Evolutionary conservation across 2,113 vertebrate species (phyloP), one percentile per base, ranked within the genome.

Genomic region (Uria aalge): DNA sequence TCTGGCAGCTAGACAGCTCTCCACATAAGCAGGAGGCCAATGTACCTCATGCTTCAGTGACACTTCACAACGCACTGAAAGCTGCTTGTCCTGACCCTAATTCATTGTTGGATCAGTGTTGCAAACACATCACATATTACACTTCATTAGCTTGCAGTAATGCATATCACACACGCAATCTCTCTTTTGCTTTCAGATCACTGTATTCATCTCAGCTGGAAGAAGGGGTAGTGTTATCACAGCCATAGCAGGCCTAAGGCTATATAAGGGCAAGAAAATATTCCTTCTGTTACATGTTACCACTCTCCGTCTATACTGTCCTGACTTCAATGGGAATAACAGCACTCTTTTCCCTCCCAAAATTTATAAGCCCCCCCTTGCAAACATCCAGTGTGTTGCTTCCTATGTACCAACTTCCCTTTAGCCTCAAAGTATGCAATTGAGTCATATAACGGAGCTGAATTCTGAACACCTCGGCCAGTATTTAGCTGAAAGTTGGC

Each of bases 381-480:
- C 30, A 73, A 64, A 66, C 45, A 64, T 13, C 38, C 48, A 52
- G 5, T 9, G 17, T 18, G 15, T 36, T 60, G 40, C 41, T 47
- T 68, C 40, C 3, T 9, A 2, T 1, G 24, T 27, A 55, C 21
- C 50, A 26, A 3, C 36, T 36, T 76, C 79, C 71, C 36, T 68
- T 59, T 63, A 4, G 36, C 55, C 30, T 56, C 55, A 4, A n/a
- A 17, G n/a, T 2, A 3, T 36, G 30, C 29, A 24, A 38, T 0
- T 11, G 32, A 40, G 10, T 18, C 38, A 30, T 0, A 1, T 5
- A 21, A 27, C 1, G 7, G 48, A 69, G 63, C 0, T 60, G 34
- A 57, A 41, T 32, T 52, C 80, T 41, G 10, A 68, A 56, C 59
- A 73, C 21, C 12, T 52, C 34, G 45, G 21, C 26, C 38, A 36